phyloP scores from a whole-genome alignment of 2,113 vertebrate species.

The Panurus biarmicus region DNA sequence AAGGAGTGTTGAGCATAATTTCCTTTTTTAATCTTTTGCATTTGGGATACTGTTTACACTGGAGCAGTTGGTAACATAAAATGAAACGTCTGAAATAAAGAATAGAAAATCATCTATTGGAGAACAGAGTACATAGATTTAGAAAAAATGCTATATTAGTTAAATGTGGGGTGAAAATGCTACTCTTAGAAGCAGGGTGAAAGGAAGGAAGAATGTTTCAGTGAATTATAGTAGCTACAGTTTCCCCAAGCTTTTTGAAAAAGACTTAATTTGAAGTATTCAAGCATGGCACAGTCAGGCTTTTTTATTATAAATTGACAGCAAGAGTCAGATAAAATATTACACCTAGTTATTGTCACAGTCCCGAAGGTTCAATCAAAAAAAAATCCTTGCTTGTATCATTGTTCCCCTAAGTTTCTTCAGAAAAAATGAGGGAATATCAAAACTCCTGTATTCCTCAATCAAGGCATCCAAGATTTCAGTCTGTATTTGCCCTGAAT shows the following conservation, averaged over 20 bases:
- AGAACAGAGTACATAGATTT: not conserved
- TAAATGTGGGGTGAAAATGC: not conserved
- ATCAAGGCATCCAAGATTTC: not conserved
- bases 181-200: not conserved
- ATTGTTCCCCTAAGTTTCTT: not conserved
- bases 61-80: not conserved
- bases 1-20: fast-evolving
- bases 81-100: not conserved
- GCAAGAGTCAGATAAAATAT: not conserved
- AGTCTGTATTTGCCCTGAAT: not conserved
- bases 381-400: not conserved
- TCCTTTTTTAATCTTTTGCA: not conserved
- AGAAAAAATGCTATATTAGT: not conserved
- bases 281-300: not conserved
- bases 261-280: not conserved
- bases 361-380: not conserved
- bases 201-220: not conserved
- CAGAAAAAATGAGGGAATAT: not conserved
- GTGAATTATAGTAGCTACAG: not conserved
- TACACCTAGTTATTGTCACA: not conserved
- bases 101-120: not conserved
- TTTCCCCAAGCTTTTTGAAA: not conserved
- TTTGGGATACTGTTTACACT: not conserved
- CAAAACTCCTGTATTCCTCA: not conserved
- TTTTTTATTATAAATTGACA: not conserved